phyloP scores from a whole-genome alignment of 2,113 vertebrate genomes.

The Hemibagrus wyckioides region DNA sequence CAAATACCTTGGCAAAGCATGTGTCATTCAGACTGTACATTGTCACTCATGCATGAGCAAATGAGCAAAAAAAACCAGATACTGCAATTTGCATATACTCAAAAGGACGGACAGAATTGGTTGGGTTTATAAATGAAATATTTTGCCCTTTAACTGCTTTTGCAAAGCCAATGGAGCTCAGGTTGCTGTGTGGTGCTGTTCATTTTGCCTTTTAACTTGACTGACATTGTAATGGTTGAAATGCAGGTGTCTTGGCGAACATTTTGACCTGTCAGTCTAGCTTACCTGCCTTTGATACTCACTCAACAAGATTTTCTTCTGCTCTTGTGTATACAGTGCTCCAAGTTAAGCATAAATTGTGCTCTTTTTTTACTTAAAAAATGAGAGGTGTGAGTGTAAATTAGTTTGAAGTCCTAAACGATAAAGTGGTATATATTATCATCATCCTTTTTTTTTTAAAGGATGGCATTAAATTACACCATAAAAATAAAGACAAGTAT shows the following conservation, averaged over 20 bases:
- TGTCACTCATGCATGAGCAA: not conserved
- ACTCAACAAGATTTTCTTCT: not conserved
- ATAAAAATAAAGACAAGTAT: not conserved
- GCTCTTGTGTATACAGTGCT: not conserved
- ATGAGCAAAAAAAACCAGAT: no score
- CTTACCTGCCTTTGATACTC: not conserved
- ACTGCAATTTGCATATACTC: not conserved
- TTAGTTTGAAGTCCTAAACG: not conserved
- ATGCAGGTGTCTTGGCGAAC: not conserved
- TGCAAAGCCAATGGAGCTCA: not conserved
- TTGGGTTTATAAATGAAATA: not conserved
- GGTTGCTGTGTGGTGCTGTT: not conserved
- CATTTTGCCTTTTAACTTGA: not conserved
- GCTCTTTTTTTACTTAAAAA: not conserved
- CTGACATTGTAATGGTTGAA: not conserved
- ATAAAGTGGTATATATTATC: not conserved
- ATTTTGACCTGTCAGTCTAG: not conserved
- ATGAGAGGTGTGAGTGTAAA: not conserved
- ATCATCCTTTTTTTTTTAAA: not conserved
- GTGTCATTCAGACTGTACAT: not conserved
- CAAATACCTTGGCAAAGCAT: not conserved
- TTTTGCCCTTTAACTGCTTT: not conserved
- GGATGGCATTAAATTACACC: not conserved
- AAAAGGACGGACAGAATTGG: not conserved
- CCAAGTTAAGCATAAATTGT: not conserved